These are phyloP conservation scores for Periphyllus acericola DNA, from an alignment of 2,888 invertebrate species.

Conservation along the genomic window DNA sequence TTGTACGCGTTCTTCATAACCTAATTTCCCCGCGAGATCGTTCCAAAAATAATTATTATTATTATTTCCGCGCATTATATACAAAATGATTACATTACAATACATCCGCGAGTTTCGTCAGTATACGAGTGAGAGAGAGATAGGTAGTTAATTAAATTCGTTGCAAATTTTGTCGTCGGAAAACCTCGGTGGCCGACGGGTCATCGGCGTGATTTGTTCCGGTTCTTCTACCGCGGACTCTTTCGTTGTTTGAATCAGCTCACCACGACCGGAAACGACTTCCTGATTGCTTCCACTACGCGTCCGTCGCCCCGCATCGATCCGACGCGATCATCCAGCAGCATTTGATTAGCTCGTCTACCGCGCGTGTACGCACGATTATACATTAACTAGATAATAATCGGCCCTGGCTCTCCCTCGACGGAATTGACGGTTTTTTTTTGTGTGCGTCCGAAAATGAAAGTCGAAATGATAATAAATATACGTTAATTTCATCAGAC, in stretches of 20 bases:
- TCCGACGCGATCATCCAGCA: not conserved
- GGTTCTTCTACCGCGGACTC: not conserved
- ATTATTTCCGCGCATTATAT: not conserved
- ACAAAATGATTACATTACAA: not conserved
- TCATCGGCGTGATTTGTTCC: constrained; percentile 3
- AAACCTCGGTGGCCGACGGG: not conserved
- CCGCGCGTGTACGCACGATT: not conserved
- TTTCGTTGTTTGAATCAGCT: not conserved
- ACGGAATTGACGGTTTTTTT: not conserved
- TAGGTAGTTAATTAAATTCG: too few relatives aligned
- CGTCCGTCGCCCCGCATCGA: constrained; percentile 13
- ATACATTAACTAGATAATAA: not conserved
- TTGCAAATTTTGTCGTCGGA: not conserved
- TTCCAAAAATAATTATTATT: not conserved
- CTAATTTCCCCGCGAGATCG: not conserved
- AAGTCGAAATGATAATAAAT: not conserved
- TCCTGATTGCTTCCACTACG: constrained; percentile 13
- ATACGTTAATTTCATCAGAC: not conserved
- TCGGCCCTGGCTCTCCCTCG: not conserved
- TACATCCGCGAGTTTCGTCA: not conserved
- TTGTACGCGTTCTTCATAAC: not conserved
- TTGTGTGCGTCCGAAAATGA: not conserved
- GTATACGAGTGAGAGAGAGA: too few relatives aligned
- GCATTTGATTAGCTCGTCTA: not conserved
- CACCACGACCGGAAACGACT: constrained; percentile 19